These are phyloP conservation scores for Arizona elegans DNA, from an alignment of 2,113 vertebrate species.

Conservation along the genomic window DNA sequence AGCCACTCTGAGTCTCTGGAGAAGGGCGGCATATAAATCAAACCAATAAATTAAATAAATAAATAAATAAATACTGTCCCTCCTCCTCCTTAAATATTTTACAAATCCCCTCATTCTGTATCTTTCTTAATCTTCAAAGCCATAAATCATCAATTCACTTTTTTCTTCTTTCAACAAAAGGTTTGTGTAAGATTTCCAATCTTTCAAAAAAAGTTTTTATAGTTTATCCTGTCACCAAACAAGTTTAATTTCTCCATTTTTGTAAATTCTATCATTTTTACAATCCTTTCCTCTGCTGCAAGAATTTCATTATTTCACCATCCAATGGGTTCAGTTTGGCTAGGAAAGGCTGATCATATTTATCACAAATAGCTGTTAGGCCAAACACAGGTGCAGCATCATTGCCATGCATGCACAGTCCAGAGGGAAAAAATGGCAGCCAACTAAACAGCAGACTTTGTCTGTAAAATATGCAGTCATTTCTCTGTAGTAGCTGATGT, in stretches of 20 bases:
- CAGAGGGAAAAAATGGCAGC: neutral
- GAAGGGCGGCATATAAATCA: too few species aligned
- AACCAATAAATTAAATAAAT: too few species aligned
- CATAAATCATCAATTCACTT: neutral
- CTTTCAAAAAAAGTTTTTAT: neutral
- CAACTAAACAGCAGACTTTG: neutral
- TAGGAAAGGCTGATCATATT: neutral
- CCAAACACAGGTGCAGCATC: neutral
- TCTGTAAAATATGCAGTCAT: neutral
- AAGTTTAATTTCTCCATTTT: neutral
- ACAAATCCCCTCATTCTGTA: neutral
- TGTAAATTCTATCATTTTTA: neutral
- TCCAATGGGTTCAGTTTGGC: neutral
- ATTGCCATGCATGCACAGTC: neutral
- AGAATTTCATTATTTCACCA: neutral
- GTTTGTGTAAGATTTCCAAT: neutral
- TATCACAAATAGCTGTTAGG: neutral
- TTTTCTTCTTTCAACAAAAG: neutral
- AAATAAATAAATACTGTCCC: neutral
- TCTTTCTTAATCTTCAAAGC: neutral
- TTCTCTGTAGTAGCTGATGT: neutral
- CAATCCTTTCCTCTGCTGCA: neutral
- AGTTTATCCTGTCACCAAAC: neutral
- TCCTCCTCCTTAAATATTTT: neutral
- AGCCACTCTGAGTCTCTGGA: too few species aligned